A percentile compares a stretch with the other conserved stretches of the same genome.
Evolutionary conservation across 1,140 invertebrate species (phyloP).

Genomic region (Tetragnatha versicolor): DNA sequence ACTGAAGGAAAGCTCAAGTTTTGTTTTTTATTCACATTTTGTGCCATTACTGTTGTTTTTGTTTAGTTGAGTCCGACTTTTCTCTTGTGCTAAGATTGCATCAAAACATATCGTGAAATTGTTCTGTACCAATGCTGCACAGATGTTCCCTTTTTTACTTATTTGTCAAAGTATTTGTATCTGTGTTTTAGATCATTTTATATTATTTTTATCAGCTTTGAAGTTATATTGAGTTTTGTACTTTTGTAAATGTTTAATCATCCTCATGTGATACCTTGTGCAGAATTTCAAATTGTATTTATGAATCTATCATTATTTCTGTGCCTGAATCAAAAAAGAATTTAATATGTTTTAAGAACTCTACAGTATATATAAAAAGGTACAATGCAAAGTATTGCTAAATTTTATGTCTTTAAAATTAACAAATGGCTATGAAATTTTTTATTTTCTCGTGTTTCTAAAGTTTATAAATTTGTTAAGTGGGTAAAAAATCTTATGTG

Average conservation of each 20-base stretch:
- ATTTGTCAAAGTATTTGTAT: slow-evolving; percentile 48
- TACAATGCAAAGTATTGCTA: no score
- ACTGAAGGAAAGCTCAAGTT: slow-evolving; percentile 31
- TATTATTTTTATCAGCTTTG: slow-evolving; percentile 22
- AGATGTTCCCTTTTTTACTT: slow-evolving; percentile 16
- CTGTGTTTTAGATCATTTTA: slow-evolving; percentile 34
- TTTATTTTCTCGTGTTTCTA: no score
- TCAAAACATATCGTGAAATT: slow-evolving; percentile 42
- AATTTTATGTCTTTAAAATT: no score
- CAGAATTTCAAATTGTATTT: no score
- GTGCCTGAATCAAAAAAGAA: no score
- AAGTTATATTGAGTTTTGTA: slow-evolving; percentile 20
- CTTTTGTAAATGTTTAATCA: slow-evolving; percentile 29
- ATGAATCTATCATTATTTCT: no score
- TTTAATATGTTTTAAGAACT: no score
- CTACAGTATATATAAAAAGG: no score
- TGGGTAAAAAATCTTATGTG: no score
- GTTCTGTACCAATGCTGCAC: slow-evolving; percentile 36
- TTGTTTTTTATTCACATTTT: slow-evolving; percentile 43
- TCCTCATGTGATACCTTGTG: slow-evolving; percentile 4
- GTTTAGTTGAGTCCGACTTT: neutral
- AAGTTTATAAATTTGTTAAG: no score
- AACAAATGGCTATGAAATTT: no score
- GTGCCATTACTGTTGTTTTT: slow-evolving; percentile 43
- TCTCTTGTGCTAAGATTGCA: slow-evolving; percentile 13